phyloP scores from a whole-genome alignment of 1,140 invertebrate species.

The Meloidogyne exigua region DNA sequence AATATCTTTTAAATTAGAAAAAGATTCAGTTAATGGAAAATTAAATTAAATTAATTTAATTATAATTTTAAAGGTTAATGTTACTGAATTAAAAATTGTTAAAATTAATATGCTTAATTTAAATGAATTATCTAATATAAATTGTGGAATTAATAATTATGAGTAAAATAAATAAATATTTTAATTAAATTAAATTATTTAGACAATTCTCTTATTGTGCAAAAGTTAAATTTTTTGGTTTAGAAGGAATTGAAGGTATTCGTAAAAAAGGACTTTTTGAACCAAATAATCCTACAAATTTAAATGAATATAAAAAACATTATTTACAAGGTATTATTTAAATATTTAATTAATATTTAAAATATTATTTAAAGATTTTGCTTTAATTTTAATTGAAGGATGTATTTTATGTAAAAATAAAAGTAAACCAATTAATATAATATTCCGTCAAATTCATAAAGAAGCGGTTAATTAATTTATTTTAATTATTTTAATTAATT shows the following conservation, averaged over 20 bases:
- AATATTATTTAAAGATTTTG: neutral
- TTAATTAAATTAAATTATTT: neutral
- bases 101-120: neutral
- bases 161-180: neutral
- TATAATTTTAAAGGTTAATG: neutral
- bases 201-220: neutral
- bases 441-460: neutral
- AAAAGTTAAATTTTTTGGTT: neutral
- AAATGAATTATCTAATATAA: neutral
- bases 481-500: neutral
- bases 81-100: neutral
- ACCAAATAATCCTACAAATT: neutral
- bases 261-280: neutral
- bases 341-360: neutral
- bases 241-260: neutral
- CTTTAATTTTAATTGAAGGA: neutral
- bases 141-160: neutral
- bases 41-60: too few relatives aligned
- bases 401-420: conserved; percentile 1
- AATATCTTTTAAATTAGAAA: too few relatives aligned
- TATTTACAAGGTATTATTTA: neutral
- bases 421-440: neutral
- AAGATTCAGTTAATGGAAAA: too few relatives aligned
- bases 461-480: neutral
- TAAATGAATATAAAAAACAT: neutral